Conservation (phyloP, 2,797 vertebrate species). For the Pteropus rufus region DNA sequence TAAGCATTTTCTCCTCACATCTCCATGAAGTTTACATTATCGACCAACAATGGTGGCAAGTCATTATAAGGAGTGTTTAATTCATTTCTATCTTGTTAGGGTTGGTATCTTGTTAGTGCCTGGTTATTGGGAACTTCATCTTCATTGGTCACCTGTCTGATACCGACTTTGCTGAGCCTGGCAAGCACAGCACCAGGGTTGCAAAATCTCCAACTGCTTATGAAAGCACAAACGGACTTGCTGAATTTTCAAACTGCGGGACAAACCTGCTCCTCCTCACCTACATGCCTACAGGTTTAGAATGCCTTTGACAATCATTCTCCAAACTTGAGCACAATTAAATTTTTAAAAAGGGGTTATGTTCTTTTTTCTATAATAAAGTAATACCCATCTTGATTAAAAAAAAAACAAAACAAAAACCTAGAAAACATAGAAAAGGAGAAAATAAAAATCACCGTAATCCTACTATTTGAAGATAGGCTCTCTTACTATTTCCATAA, state of each 20-base stretch:
- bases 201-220: constrained; percentile 38
- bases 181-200: background rate
- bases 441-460: background rate
- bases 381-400: background rate
- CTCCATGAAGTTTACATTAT: background rate
- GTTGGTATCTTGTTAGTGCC: background rate
- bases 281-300: background rate
- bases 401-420: background rate
- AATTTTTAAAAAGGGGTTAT: background rate
- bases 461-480: background rate
- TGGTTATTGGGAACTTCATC: background rate
- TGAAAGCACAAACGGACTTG: background rate
- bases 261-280: constrained; percentile 24
- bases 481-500: background rate
- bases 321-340: background rate
- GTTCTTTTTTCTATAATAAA: background rate
- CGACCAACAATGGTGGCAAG: rapidly evolving
- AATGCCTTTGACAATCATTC: background rate
- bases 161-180: background rate
- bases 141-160: background rate
- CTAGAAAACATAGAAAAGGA: background rate
- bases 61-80: background rate
- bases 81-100: background rate
- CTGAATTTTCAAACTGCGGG: background rate
- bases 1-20: background rate